A percentile compares a stretch with the other conserved stretches of the same genome.
These are phyloP conservation scores for Orchesella cincta DNA, from an alignment of 1,140 invertebrate species.

Conservation along the genomic window DNA sequence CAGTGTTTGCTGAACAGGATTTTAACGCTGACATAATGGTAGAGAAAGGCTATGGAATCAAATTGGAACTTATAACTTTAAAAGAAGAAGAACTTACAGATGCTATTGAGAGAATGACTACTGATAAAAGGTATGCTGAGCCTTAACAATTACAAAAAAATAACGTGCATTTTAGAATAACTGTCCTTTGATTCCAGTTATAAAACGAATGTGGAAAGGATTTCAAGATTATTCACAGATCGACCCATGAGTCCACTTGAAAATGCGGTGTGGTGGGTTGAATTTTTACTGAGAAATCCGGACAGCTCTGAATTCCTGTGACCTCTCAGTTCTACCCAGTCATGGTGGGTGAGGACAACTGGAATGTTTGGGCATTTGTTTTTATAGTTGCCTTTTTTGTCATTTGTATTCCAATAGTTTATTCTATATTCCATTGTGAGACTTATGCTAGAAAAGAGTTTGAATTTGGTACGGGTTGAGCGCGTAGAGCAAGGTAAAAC, in stretches of 20 bases:
- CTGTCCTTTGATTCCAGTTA: not conserved
- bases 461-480: too few species aligned
- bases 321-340: not conserved
- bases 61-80: slow-evolving; percentile 37
- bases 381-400: too few species aligned
- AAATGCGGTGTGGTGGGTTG: not conserved
- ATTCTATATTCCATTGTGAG: too few species aligned
- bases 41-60: slow-evolving; percentile 45
- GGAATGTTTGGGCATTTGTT: slow-evolving; percentile 1
- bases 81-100: slow-evolving; percentile 26
- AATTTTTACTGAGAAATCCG: not conserved
- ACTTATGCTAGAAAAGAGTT: too few species aligned
- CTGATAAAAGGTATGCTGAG: slow-evolving; percentile 14
- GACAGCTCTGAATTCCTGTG: not conserved
- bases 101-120: slow-evolving; percentile 39
- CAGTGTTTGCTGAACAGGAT: slow-evolving; percentile 50
- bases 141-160: too few species aligned
- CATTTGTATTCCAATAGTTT: too few species aligned
- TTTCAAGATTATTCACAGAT: not conserved
- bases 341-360: slow-evolving; percentile 14
- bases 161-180: too few species aligned
- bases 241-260: not conserved
- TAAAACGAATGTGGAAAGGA: not conserved
- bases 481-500: too few species aligned
- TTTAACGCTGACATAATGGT: slow-evolving; percentile 51